phyloP scores from a whole-genome alignment of 2,797 vertebrate genomes.

The Pseudocheirus occidentalis region DNA sequence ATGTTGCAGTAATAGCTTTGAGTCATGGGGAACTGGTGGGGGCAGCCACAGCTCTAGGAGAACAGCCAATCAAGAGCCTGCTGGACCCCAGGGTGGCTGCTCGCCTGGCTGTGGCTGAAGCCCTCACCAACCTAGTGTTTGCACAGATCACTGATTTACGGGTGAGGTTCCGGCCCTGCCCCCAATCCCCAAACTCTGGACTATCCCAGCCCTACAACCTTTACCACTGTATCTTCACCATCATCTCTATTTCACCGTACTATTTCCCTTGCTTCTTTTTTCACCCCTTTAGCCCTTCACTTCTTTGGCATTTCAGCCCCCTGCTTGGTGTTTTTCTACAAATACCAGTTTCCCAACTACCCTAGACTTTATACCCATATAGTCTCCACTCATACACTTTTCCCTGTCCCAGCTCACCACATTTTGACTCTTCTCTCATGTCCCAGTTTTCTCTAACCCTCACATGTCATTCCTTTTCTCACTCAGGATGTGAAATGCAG shows the following conservation, averaged over 20 bases:
- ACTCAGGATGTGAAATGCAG: constrained; percentile 95
- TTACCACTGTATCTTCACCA: too few relatives aligned
- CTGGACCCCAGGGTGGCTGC: constrained; percentile 90
- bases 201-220: background rate
- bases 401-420: background rate
- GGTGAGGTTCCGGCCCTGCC: constrained; percentile 79
- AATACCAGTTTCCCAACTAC: background rate
- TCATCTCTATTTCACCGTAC: background rate
- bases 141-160: constrained; percentile 90
- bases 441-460: background rate
- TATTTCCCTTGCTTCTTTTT: rapidly evolving
- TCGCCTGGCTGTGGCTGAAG: constrained; percentile 93
- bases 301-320: background rate
- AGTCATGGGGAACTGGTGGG: constrained; percentile 90
- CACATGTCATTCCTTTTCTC: background rate
- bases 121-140: constrained; percentile 95
- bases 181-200: background rate
- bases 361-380: background rate
- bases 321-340: background rate
- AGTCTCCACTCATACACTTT: background rate
- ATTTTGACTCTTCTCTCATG: background rate
- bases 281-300: background rate
- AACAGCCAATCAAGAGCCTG: constrained; percentile 95
- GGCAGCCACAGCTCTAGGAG: constrained; percentile 92
- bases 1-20: constrained; percentile 93